Percentiles rank a stretch among this genome's conserved stretches.
phyloP scores from a whole-genome alignment of 1,140 invertebrate genomes.

The Nilaparvata lugens region DNA sequence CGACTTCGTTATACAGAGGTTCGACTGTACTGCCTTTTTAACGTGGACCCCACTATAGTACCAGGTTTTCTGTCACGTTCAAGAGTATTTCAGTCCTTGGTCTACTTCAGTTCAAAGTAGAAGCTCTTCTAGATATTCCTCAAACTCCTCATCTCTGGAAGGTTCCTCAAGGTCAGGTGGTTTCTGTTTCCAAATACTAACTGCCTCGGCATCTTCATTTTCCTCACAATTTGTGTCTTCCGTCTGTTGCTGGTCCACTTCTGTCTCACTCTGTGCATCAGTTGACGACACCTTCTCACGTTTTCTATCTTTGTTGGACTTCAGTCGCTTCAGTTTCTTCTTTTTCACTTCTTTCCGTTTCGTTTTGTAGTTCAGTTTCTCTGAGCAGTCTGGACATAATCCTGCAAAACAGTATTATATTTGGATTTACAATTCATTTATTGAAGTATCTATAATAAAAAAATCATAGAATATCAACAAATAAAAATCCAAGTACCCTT shows the following conservation, averaged over 20 bases:
- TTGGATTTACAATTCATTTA: too few species aligned
- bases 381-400: constrained; percentile 81
- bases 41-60: too few species aligned
- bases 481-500: too few species aligned
- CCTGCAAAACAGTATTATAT: constrained; percentile 43
- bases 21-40: too few species aligned
- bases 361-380: constrained; percentile 85
- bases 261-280: constrained; percentile 6
- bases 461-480: too few species aligned
- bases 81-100: too few species aligned
- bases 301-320: constrained; percentile 1
- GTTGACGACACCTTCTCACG: constrained; percentile 31
- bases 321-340: constrained; percentile 40
- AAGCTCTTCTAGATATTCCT: constrained; percentile 55
- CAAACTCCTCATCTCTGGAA: constrained; percentile 48
- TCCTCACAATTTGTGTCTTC: constrained; percentile 4
- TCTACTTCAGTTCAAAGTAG: constrained; percentile 45
- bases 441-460: too few species aligned
- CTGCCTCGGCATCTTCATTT: constrained; percentile 21
- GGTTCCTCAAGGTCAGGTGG: constrained; percentile 34
- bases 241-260: neutral
- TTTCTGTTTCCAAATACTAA: constrained; percentile 38
- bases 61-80: too few species aligned
- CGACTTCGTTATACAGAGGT: too few species aligned
- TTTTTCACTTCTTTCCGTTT: constrained; percentile 66